Evolutionary conservation across 2,888 invertebrate species (phyloP).

Genomic region (Stenchaetothrips biformis): DNA sequence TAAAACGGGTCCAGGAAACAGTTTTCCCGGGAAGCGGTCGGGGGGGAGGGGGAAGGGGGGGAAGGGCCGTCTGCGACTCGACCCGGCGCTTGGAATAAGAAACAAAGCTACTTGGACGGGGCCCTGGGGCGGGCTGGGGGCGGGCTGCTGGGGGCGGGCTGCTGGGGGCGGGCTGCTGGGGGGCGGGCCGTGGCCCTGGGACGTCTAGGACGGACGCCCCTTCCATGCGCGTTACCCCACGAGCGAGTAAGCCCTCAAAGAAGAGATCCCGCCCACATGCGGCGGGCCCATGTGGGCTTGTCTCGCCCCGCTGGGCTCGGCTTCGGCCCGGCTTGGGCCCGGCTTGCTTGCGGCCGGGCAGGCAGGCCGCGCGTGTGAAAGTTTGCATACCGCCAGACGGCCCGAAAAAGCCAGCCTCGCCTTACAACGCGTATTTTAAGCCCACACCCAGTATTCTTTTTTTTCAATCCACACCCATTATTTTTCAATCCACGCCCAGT

Average conservation of each 20-base stretch:
- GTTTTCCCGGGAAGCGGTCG: neutral
- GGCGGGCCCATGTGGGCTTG: neutral
- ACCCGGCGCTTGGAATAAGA: too few species aligned
- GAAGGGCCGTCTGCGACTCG: neutral
- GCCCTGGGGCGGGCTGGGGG: neutral
- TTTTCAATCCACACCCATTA: too few species aligned
- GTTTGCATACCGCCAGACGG: neutral
- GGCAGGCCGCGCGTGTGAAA: neutral
- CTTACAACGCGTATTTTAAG: neutral
- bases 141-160: neutral
- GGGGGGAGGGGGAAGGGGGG: neutral
- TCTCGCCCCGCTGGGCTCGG: neutral
- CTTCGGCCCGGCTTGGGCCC: neutral
- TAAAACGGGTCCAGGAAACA: neutral
- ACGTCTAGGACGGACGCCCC: too few species aligned
- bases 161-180: too few species aligned
- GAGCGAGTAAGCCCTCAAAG: too few species aligned
- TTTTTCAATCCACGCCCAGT: too few species aligned
- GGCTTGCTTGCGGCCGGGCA: neutral
- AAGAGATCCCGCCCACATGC: neutral
- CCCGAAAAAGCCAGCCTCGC: neutral
- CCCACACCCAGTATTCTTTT: too few species aligned
- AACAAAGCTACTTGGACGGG: too few species aligned
- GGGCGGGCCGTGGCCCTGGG: too few species aligned
- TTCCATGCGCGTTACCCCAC: too few species aligned